phyloP scores from a whole-genome alignment of 2,888 invertebrate genomes.

The Zygothrica quintamaculata region DNA sequence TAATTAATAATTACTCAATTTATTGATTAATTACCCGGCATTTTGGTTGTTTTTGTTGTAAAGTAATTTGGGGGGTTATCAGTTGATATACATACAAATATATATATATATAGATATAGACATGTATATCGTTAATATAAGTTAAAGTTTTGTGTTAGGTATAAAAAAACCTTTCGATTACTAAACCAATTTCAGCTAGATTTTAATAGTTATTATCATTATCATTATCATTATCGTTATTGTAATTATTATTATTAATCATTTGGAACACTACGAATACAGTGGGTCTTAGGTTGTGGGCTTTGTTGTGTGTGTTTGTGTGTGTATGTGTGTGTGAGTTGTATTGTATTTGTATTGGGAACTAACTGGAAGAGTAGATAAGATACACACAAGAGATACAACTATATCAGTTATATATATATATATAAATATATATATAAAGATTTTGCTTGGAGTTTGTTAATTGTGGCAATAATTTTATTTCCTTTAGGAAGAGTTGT shows the following conservation, averaged over 20 bases:
- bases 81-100: conserved; percentile 4
- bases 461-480: conserved; percentile 76
- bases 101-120: conserved; percentile 8
- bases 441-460: conserved; percentile 75
- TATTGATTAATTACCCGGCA: conserved; percentile 79
- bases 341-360: conserved; percentile 23
- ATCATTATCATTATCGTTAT: conserved; percentile 20
- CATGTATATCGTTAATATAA: conserved; percentile 18
- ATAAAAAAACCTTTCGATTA: conserved; percentile 41
- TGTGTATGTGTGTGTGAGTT: conserved; percentile 15
- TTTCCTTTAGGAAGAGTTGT: conserved; percentile 79
- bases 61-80: conserved; percentile 57
- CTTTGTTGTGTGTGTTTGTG: conserved; percentile 18
- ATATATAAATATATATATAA: conserved; percentile 38
- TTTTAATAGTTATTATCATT: conserved; percentile 18
- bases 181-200: conserved; percentile 76
- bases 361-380: conserved; percentile 67
- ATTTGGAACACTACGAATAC: conserved; percentile 65
- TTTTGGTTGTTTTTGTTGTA: conserved; percentile 68
- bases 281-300: conserved; percentile 36
- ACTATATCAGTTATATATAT: conserved; percentile 43
- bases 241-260: conserved; percentile 23
- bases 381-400: conserved; percentile 49
- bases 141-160: conserved; percentile 33
- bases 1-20: conserved; percentile 65